Evolutionary conservation across 2,888 invertebrate genomes (phyloP).

Genomic region (Dryococelus australis): DNA sequence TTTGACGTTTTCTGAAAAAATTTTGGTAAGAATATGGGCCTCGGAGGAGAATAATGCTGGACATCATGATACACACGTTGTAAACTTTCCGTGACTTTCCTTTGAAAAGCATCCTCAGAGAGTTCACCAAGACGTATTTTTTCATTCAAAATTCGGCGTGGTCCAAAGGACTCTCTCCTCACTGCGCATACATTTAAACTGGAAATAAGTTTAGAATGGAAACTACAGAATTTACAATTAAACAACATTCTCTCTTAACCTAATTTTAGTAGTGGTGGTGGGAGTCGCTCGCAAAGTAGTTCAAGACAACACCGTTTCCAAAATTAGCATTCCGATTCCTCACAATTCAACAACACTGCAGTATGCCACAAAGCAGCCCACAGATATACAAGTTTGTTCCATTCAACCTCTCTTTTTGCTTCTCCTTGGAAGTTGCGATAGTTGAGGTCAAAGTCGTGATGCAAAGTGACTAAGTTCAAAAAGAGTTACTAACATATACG

Average conservation of each 20-base stretch:
- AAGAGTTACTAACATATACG: too few species aligned
- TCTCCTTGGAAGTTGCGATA: too few species aligned
- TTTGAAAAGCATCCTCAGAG: constrained; percentile 75
- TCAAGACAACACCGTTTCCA: too few species aligned
- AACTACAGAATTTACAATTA: background rate
- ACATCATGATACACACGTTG: constrained; percentile 74
- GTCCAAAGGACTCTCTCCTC: constrained; percentile 28
- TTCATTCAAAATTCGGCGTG: constrained; percentile 35
- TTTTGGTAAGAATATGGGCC: constrained; percentile 58
- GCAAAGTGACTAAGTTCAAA: too few species aligned
- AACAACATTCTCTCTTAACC: background rate
- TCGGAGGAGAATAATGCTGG: constrained; percentile 67
- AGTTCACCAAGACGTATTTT: constrained; percentile 54
- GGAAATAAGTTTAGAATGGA: background rate
- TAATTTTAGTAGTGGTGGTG: too few species aligned
- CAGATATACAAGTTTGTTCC: too few species aligned
- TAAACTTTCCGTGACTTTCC: constrained; percentile 71
- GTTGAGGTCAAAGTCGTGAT: too few species aligned
- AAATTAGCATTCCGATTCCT: too few species aligned
- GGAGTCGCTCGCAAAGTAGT: too few species aligned
- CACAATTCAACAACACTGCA: too few species aligned
- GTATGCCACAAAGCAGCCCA: too few species aligned
- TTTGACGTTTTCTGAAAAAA: constrained; percentile 55
- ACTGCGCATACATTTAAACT: background rate
- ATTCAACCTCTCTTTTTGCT: too few species aligned